Evolutionary conservation across 2,113 vertebrate genomes (phyloP).

Genomic region (Rhineura floridana): DNA sequence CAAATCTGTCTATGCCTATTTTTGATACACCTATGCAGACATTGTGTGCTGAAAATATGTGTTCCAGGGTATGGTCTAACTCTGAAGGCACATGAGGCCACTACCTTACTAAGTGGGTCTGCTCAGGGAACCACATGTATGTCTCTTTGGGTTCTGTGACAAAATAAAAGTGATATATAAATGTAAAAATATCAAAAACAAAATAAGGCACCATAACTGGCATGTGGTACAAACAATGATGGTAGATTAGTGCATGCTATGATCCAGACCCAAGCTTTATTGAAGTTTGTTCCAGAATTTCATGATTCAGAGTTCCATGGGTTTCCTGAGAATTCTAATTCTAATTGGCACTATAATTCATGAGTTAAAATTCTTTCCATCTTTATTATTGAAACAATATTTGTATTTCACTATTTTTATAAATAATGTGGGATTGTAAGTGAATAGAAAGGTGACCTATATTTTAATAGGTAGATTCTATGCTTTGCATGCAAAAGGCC

Average conservation of each 20-base stretch:
- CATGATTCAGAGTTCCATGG: neutral
- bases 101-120: too few species aligned
- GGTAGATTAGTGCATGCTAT: neutral
- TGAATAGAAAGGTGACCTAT: neutral
- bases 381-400: conserved; percentile 1
- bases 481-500: too few species aligned
- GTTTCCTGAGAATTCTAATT: neutral
- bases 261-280: neutral
- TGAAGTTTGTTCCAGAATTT: neutral
- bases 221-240: neutral
- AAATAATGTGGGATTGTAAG: neutral
- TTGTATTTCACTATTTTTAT: neutral
- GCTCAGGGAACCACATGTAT: too few species aligned
- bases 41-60: too few species aligned
- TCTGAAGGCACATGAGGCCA: too few species aligned
- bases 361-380: neutral
- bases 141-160: too few species aligned
- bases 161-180: too few species aligned
- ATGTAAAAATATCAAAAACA: too few species aligned
- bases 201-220: neutral
- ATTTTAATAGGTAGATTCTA: neutral
- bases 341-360: neutral
- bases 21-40: too few species aligned
- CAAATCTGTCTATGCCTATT: too few species aligned
- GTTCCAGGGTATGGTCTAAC: too few species aligned